Base-by-base conservation (phyloP, 2,888 invertebrate species). In the Eudemis profundana region DNA sequence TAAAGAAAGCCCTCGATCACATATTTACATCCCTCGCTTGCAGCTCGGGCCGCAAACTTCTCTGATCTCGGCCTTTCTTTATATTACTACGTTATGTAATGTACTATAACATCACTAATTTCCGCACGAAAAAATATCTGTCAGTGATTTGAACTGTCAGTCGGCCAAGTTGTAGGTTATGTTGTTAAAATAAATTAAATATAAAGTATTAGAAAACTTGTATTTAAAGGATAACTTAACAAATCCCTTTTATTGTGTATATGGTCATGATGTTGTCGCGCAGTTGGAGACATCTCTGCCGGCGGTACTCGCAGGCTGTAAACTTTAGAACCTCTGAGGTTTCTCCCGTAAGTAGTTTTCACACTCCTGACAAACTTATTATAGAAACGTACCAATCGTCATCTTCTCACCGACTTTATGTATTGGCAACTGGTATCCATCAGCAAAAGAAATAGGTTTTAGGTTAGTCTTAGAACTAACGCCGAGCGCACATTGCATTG, bases 221-320 rank as follows among this genome's bases (percentile, higher is more conserved):
- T 0, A 29, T 14, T 19, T 19, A 17, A 10, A n/a, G n/a, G n/a
- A 38, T 57, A 56, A 36, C n/a, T n/a, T n/a, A 19, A 27, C 5
- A 36, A 23, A 27, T 15, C 14, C 15, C n/a, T 23, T 21, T 4
- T 7, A 15, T 5, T 14, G 10, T 15, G n/a, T 5, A 36, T 44
- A 50, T 47, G 23, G 36, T 5, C 33, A 83, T 69, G 61, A 92
- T 92, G 91, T 68, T 90, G 44, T 84, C 86, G 36, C 87, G 91
- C 53, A 90, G 79, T 73, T 84, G 86, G 75, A 86, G 86, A 69
- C 79, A 85, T 60, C 38, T 89, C 59, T 86, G 84, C 69, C 82
- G 91, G 14, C 81, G 88, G 17, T 92, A 91, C 78, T 90, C 90
- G 1, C 90, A 91, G 72, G 76, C 85, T 44, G 81, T 81, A 33